Base-by-base conservation (phyloP, 2,888 invertebrate species). In the Patella ulyssiponensis region DNA sequence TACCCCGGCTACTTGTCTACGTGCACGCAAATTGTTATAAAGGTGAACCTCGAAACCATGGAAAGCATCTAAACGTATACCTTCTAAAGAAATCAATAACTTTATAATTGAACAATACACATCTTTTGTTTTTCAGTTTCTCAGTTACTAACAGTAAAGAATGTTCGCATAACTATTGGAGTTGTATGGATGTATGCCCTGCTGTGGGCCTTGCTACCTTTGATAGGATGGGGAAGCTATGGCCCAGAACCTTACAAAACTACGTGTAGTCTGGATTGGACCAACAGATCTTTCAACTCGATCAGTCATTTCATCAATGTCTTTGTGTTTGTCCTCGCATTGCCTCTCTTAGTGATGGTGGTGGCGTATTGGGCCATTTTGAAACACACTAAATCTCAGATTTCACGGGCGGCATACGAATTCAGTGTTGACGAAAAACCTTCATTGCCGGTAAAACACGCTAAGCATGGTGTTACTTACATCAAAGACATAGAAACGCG, bases 261-360 rank as follows among this genome's bases (percentile, higher is more conserved):
- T 3, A 76, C 78, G 15, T 80, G 80, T 52, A 75, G 77, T n/a
- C 54, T 80, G 2, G 69, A 78, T 44, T 80, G 80, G 80, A 77
- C 79, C 20, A 54, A 74, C 11, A 7, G 7, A 20, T 23, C 15
- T 9, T 15, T 20, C 12, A 51, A 17, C 17, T 15, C 64, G 3
- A 33, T 71, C 51, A 33, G 54, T n/a, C 75, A 75, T 69, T 73
- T 76, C 53, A 54, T 73, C n/a, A 17, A 71, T 54, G 76, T 69
- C 12, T 69, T 76, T 33, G 9, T 76, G 33, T 76, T 70, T 56
- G 51, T 79, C 33, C 74, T 79, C n/a, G 1, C 69, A 4, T 14
- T 79, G 4, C 79, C 79, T 5, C 58, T 79, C 53, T 14, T 33
- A 2, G 12, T 56, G 23, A 79, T 79, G 79, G 3, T 71, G 27